Conservation (phyloP, 2,888 invertebrate genomes). For the Caenorhabditis sp. region DNA sequence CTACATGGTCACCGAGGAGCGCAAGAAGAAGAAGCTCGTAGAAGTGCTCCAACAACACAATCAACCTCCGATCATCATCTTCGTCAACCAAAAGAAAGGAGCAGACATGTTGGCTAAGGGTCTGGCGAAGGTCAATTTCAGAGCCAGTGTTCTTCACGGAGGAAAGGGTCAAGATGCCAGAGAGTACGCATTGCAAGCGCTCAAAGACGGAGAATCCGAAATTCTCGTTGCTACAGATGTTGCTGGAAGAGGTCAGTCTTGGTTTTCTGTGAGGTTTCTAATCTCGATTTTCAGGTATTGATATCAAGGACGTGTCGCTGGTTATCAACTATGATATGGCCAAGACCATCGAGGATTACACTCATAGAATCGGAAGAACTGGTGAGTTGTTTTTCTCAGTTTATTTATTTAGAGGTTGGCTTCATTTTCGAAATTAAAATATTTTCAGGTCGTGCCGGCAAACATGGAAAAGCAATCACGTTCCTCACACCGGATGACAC, state of each 20-base stretch:
- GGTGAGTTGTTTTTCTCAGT: too few relatives aligned
- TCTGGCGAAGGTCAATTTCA: conserved; percentile 96
- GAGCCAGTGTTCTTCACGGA: conserved; percentile 97
- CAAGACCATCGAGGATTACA: conserved; percentile 93
- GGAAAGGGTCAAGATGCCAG: conserved; percentile 92
- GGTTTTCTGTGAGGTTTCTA: neutral
- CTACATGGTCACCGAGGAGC: conserved; percentile 94
- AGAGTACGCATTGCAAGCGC: conserved; percentile 93
- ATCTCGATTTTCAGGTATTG: conserved; percentile 89
- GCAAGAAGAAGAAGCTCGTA: conserved; percentile 95
- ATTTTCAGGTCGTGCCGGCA: conserved; percentile 94
- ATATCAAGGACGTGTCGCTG: conserved; percentile 98
- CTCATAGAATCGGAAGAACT: conserved; percentile 95
- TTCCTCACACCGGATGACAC: conserved; percentile 98
- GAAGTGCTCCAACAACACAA: conserved; percentile 93
- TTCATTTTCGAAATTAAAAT: too few relatives aligned
- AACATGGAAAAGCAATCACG: conserved; percentile 95
- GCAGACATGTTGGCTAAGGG: conserved; percentile 98
- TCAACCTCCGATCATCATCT: conserved; percentile 98
- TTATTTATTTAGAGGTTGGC: too few relatives aligned
- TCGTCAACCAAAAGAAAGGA: conserved; percentile 99
- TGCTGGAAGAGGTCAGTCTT: conserved; percentile 89
- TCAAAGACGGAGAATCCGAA: conserved; percentile 96
- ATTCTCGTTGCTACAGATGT: conserved; percentile 99
- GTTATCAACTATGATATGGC: conserved; percentile 99